Conservation (phyloP, 2,797 vertebrate species). For the Euthynnus affinis region DNA sequence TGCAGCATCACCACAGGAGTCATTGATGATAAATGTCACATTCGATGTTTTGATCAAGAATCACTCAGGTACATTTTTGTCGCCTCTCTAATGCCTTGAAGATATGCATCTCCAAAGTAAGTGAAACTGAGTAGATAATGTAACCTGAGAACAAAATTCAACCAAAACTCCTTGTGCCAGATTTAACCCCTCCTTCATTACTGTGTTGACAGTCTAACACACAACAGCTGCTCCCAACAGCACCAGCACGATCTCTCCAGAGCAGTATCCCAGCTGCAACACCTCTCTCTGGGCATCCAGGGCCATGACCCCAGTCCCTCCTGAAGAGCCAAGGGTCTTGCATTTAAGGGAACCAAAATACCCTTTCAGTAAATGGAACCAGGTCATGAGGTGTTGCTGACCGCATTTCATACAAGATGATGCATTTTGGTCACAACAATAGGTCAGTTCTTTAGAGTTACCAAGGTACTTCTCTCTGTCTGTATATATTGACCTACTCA, state of each 20-base stretch:
- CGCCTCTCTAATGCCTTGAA: not conserved
- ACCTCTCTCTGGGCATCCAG: conserved; percentile 91
- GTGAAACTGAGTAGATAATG: conserved; percentile 26
- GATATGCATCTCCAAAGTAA: conserved; percentile 10
- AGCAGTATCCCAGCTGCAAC: conserved; percentile 88
- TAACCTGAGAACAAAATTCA: conserved; percentile 57
- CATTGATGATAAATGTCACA: not conserved
- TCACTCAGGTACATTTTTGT: not conserved
- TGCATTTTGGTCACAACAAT: not conserved
- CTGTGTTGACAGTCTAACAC: conserved; percentile 82
- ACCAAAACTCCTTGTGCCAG: conserved; percentile 48
- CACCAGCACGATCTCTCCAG: conserved; percentile 57
- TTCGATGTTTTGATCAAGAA: not conserved
- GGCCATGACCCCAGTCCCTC: conserved; percentile 86
- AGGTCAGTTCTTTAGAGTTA: not conserved
- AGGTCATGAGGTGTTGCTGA: conserved; percentile 57
- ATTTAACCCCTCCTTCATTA: conserved; percentile 63
- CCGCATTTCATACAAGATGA: not conserved
- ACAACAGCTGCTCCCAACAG: conserved; percentile 80
- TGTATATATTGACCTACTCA: not conserved
- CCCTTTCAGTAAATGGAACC: conserved; percentile 87
- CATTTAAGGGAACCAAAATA: conserved; percentile 87
- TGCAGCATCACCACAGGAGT: not conserved
- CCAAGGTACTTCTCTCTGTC: not conserved
- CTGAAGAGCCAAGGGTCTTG: conserved; percentile 83